Evolutionary conservation across 1,140 invertebrate species (phyloP), one percentile per base, ranked within the genome.

Genomic region (Copidosoma floridanum): DNA sequence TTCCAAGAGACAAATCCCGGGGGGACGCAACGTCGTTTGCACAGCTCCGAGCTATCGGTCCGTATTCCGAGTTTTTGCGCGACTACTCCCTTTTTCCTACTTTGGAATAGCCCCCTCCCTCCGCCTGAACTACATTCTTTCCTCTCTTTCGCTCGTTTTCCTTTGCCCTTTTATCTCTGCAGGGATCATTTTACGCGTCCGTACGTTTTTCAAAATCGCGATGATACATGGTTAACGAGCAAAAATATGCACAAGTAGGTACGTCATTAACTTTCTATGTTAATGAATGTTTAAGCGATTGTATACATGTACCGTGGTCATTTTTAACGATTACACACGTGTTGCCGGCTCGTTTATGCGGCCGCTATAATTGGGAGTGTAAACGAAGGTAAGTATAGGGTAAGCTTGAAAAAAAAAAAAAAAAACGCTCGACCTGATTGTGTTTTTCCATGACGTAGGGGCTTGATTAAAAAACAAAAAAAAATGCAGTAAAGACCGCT

Each of bases 11-110:
- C 56, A 69, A 48, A 47, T 8, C 66, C 69, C 65, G 65, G 14
- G 8, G 56, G 57, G 70, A 46, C 52, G 47, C 65, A 64, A 65
- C 35, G 62, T 71, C 67, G 65, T 69, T 69, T 67, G 54, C 51
- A 55, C 47, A 56, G 26, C 43, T 46, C 43, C 11, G 14, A 56
- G 47, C 56, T 68, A 69, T 68, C 65, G 51, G 55, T 66, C 63
- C 58, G 47, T 41, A 58, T 65, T 27, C 58, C 12, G 65, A 68
- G 52, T 69, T 69, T 63, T 58, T 43, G 18, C 37, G 38, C 38
- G 29, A 47, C 38, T 41, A 6, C 38, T 16, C 16, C 6, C 38
- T 11, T 6, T 18, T 3, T 24, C 21, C 44, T 29, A 6, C 2
- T 48, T 14, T 48, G n/a, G n/a, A n/a, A n/a, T 8, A 37, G 4